Evolutionary conservation across 2,888 invertebrate species (phyloP).

Genomic region (Microplitis deprimator): DNA sequence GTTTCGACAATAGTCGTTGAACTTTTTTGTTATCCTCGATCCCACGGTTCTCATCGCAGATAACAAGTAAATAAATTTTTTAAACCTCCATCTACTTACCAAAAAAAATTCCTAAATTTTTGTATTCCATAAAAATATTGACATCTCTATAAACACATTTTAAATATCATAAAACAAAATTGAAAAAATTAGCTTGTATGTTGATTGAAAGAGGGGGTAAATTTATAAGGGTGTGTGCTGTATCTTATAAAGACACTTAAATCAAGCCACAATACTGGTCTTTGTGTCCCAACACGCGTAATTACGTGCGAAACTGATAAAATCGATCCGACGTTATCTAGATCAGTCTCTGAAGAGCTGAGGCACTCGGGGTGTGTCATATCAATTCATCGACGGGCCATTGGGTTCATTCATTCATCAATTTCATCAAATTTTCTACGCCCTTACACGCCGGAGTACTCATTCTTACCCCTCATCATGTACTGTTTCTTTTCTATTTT

Average conservation of each 20-base stretch:
- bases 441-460: neutral
- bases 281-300: slow-evolving; percentile 68
- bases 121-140: neutral
- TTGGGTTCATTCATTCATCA: slow-evolving; percentile 44
- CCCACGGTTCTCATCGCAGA: slow-evolving; percentile 50
- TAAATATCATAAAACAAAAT: neutral
- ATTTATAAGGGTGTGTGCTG: neutral
- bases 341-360: slow-evolving; percentile 57
- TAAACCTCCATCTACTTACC: neutral
- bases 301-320: slow-evolving; percentile 70
- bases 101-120: neutral
- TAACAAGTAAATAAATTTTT: slow-evolving; percentile 8
- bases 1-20: slow-evolving; percentile 34
- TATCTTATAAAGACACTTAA: slow-evolving; percentile 47
- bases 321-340: slow-evolving; percentile 63
- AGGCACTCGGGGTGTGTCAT: slow-evolving; percentile 62
- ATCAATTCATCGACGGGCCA: slow-evolving; percentile 64
- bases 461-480: neutral
- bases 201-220: neutral
- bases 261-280: slow-evolving; percentile 51
- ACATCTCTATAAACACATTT: neutral
- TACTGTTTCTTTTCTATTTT: neutral
- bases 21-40: slow-evolving; percentile 43
- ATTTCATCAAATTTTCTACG: slow-evolving; percentile 50
- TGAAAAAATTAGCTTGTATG: neutral